Evolutionary conservation across 2,797 vertebrate genomes (phyloP).

Genomic region (Falco concolor): DNA sequence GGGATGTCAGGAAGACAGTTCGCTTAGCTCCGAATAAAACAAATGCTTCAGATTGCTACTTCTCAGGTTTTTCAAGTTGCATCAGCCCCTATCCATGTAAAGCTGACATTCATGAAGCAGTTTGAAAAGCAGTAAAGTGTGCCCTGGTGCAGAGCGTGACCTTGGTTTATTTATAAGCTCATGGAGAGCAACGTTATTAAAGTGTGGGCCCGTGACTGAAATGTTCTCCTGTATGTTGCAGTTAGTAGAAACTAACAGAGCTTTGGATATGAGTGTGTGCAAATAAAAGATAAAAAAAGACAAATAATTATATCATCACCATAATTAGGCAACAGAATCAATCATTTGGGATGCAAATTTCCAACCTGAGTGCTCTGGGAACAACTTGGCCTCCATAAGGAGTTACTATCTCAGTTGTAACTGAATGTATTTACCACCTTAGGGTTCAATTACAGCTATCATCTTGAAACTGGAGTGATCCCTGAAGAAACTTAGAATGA

Average conservation of each 20-base stretch:
- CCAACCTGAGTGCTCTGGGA: not conserved
- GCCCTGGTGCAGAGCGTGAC: not conserved
- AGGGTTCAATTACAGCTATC: not conserved
- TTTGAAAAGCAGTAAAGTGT: not conserved
- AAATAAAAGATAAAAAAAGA: not conserved
- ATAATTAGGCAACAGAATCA: not conserved
- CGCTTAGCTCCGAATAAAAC: not conserved
- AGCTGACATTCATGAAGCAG: not conserved
- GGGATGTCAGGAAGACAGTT: not conserved
- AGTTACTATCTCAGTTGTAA: not conserved
- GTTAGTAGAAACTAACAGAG: not conserved
- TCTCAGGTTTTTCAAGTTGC: not conserved
- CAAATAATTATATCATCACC: not conserved
- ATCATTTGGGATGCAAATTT: not conserved
- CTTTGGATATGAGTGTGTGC: not conserved
- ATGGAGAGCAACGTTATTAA: not conserved
- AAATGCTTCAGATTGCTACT: not conserved
- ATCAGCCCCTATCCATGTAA: not conserved
- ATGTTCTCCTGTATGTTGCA: not conserved
- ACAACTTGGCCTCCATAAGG: not conserved
- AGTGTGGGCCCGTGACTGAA: not conserved
- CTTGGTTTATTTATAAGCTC: not conserved
- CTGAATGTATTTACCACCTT: not conserved
- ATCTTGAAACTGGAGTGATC: conserved; percentile 13
- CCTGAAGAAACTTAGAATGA: conserved; percentile 21